phyloP scores from a whole-genome alignment of 2,113 vertebrate species.

The Cairina moschata region DNA sequence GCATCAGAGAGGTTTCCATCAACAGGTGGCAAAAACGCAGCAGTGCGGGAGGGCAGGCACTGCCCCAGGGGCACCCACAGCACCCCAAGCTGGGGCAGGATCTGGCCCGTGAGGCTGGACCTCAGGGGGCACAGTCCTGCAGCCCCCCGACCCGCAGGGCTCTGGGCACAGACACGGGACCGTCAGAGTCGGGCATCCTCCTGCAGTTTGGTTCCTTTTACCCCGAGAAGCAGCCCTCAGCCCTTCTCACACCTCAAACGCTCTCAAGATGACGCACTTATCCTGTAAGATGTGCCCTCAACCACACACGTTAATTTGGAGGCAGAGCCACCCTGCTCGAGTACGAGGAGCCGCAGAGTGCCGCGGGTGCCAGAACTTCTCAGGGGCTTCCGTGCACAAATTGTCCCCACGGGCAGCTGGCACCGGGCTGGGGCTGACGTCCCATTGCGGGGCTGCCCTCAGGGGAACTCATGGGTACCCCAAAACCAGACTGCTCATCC shows the following conservation, averaged over 20 bases:
- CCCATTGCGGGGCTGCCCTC: accelerated
- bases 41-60: neutral
- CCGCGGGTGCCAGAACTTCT: neutral
- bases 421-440: neutral
- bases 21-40: accelerated
- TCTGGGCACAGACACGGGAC: neutral
- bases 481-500: neutral
- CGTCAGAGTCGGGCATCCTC: too few relatives aligned
- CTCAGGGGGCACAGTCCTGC: neutral
- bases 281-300: neutral
- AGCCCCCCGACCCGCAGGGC: too few relatives aligned
- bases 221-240: neutral
- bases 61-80: neutral
- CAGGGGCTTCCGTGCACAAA: accelerated
- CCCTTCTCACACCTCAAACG: neutral
- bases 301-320: neutral
- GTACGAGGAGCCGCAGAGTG: neutral
- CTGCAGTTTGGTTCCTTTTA: neutral
- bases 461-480: neutral
- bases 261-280: neutral
- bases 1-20: neutral
- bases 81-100: neutral
- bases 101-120: neutral
- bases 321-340: neutral
- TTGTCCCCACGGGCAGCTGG: accelerated